Base-by-base conservation (phyloP, 35 echinoderm and acorn worm species). In the Eucidaris tribuloides region DNA sequence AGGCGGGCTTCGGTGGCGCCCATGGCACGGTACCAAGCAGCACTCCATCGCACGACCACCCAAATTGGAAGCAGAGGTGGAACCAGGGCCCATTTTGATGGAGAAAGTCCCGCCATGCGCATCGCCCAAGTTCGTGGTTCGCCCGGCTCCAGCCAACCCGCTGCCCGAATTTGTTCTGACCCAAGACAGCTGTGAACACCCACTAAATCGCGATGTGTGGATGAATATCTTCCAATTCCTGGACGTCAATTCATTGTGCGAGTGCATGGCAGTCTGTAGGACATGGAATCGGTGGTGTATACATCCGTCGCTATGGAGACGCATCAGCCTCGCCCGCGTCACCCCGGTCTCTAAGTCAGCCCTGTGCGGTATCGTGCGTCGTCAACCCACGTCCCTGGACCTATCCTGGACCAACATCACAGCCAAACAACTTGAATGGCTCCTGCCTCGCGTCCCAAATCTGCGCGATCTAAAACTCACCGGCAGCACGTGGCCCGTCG, bases 271-370 rank as follows among this genome's bases (percentile, higher is more conserved):
- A 23, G 96, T 99, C 22, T 99, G 96, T 65, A 99, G 93, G 68
- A 92, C 83, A 2, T 99, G 96, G 96, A 99, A 99, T 62, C 76
- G 87, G 20, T 99, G 96, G 96, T 93, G 96, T 61, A 89, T 79
- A 22, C 83, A 99, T 46, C 79, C 90, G 25, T 77, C 84, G 14
- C 77, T 99, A 9, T 99, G 96, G 96, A 84, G 74, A 17, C 55
- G 2, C 3, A 61, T 99, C 28, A 90, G 79, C 55, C 66, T 98
- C 0, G 55, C 86, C 19, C 77, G 72, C 20, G 63, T 87, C 7
- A 37, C 58, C 2, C 83, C 86, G 3, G 20, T 99, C n/a, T 36
- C 46, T 35, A 83, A 83, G 4, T 64, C 45, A 23, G 79, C 87
- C 3, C 78, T 99, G 52, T 48, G 86, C 9, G 91, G 96, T 23